A percentile compares a stretch with the other conserved stretches of the same genome.
Conservation (phyloP, 2,113 vertebrate genomes). For the Neogale vison region DNA sequence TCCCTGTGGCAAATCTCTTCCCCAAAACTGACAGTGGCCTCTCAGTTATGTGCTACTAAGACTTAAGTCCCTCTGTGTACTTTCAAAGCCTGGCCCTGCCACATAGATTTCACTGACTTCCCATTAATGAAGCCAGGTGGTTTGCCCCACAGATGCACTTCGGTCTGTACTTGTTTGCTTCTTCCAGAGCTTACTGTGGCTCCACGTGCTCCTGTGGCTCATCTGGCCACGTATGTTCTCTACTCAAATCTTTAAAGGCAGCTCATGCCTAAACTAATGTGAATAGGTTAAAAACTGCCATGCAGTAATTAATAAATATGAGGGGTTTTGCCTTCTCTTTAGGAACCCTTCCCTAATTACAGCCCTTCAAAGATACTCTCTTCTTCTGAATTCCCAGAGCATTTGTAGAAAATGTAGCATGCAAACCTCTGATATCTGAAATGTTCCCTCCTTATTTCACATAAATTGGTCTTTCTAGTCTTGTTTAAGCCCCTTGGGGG, state of each 20-base stretch:
- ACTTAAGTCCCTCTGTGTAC: neutral
- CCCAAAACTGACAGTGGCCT: neutral
- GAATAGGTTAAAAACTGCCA: neutral
- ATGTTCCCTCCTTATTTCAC: neutral
- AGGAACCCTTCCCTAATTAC: neutral
- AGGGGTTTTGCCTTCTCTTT: neutral
- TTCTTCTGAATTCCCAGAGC: slow-evolving; percentile 1
- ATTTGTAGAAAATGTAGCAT: neutral
- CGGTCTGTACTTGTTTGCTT: neutral
- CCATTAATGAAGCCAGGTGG: neutral
- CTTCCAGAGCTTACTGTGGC: no score
- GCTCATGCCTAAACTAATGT: neutral
- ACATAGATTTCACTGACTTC: neutral
- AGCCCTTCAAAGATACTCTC: neutral
- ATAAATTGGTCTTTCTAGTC: neutral
- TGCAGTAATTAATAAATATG: neutral
- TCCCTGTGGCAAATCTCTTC: neutral
- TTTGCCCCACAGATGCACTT: neutral
- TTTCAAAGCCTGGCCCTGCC: neutral
- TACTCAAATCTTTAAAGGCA: neutral
- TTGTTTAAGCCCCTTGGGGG: neutral
- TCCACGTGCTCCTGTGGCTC: no score
- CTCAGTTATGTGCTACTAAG: neutral
- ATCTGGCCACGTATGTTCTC: neutral
- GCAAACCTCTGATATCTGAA: neutral